phyloP scores from a whole-genome alignment of 1,140 invertebrate genomes.

The Cyrtorhinus lividipennis region DNA sequence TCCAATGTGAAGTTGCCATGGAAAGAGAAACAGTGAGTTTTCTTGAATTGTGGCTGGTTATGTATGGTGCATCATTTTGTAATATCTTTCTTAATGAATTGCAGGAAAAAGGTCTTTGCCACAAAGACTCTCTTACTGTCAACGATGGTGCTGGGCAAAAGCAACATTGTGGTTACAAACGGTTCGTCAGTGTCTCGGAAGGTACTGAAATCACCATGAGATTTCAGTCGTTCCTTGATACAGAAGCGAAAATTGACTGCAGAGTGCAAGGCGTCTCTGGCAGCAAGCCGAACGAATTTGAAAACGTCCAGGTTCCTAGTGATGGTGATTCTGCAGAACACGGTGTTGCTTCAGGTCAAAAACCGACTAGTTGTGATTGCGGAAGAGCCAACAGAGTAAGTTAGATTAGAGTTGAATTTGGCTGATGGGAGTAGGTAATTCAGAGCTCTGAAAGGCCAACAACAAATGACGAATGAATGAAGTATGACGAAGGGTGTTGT shows the following conservation, averaged over 20 bases:
- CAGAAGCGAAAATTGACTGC: neutral
- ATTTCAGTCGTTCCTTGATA: neutral
- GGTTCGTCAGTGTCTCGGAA: neutral
- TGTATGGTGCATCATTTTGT: too few relatives aligned
- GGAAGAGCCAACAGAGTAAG: slow-evolving; percentile 6
- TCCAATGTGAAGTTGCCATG: neutral
- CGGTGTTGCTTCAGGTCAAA: neutral
- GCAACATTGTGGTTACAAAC: neutral
- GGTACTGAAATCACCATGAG: neutral
- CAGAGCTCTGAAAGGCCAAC: too few relatives aligned
- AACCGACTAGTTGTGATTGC: neutral
- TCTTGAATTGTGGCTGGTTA: too few relatives aligned
- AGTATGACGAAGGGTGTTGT: too few relatives aligned
- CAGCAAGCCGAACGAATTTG: neutral
- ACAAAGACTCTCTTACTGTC: neutral
- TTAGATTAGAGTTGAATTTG: neutral
- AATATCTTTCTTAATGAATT: too few relatives aligned
- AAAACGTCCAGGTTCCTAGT: neutral
- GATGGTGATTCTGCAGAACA: slow-evolving; percentile 2
- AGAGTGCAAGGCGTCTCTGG: neutral
- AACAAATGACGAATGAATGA: neutral
- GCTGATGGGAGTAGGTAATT: too few relatives aligned
- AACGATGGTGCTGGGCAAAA: neutral
- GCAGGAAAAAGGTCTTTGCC: neutral
- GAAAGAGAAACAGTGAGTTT: too few relatives aligned